Conservation (phyloP, 2,797 vertebrate genomes). For the Onychomys leucogaster region DNA sequence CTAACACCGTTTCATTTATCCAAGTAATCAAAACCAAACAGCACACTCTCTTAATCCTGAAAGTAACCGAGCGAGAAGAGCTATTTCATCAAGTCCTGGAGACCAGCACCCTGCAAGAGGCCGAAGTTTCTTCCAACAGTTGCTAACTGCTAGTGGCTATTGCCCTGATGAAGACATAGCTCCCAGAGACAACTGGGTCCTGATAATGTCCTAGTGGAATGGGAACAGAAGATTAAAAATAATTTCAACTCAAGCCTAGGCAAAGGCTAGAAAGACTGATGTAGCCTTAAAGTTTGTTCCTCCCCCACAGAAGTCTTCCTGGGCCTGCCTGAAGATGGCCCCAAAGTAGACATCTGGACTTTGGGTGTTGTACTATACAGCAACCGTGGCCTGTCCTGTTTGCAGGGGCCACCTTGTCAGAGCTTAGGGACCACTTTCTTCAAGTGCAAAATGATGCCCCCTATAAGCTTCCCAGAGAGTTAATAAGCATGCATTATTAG, state of each 20-base stretch:
- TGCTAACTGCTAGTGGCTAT: not conserved
- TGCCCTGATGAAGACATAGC: not conserved
- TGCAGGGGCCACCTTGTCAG: not conserved
- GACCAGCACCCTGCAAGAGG: not conserved
- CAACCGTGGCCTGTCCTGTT: not conserved
- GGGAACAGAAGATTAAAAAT: not conserved
- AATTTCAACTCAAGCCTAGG: not conserved
- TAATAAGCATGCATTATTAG: not conserved
- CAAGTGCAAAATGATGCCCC: not conserved
- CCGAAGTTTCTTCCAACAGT: not conserved
- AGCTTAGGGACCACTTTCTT: not conserved
- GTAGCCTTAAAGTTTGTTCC: not conserved
- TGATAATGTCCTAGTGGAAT: not conserved
- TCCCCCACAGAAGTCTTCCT: not conserved
- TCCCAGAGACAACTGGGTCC: not conserved
- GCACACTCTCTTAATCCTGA: not conserved
- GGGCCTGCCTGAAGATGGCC: not conserved
- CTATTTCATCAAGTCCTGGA: not conserved
- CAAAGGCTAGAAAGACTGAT: not conserved
- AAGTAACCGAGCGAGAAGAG: not conserved
- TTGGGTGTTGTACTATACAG: not conserved
- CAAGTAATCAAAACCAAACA: not conserved
- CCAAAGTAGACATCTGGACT: not conserved
- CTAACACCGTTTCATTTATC: not conserved
- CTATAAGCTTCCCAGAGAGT: not conserved